These are phyloP conservation scores for Etheostoma perlongum DNA, from an alignment of 2,797 vertebrate species.

Conservation along the genomic window DNA sequence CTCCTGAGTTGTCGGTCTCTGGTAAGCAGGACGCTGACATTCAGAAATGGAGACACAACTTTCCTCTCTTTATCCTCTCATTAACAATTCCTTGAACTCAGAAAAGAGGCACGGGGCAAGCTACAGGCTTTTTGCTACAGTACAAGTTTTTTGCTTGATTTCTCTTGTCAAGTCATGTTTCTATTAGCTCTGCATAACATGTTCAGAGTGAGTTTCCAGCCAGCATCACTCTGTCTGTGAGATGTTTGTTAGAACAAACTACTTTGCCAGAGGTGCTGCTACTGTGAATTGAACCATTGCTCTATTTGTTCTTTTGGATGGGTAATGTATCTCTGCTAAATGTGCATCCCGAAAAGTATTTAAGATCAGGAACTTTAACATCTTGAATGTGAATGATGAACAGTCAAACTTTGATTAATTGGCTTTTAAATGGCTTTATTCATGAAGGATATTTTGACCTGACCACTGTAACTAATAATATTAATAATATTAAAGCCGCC, in stretches of 20 bases:
- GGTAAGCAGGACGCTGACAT: slow-evolving; percentile 11
- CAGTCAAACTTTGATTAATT: neutral
- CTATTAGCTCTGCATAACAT: slow-evolving; percentile 14
- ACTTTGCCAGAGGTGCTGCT: neutral
- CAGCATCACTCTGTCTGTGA: slow-evolving; percentile 2
- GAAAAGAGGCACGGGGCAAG: slow-evolving; percentile 3
- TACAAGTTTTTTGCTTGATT: slow-evolving; percentile 18
- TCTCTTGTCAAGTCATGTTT: slow-evolving; percentile 31
- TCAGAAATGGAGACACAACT: slow-evolving; percentile 35
- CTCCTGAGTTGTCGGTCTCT: slow-evolving; percentile 27
- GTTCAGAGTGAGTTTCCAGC: slow-evolving; percentile 24
- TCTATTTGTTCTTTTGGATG: neutral
- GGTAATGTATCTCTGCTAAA: neutral
- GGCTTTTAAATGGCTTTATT: neutral
- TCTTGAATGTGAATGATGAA: neutral
- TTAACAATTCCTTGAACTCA: slow-evolving; percentile 21
- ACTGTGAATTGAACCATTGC: neutral
- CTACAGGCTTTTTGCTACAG: slow-evolving; percentile 20
- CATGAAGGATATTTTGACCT: neutral
- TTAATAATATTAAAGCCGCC: neutral
- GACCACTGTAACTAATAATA: neutral
- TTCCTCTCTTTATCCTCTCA: slow-evolving; percentile 32
- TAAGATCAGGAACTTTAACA: neutral
- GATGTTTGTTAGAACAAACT: slow-evolving; percentile 11
- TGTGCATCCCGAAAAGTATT: neutral